A percentile compares a stretch with the other conserved stretches of the same genome.
Conservation (phyloP, 2,888 invertebrate genomes). For the Ectemnius continuus region DNA sequence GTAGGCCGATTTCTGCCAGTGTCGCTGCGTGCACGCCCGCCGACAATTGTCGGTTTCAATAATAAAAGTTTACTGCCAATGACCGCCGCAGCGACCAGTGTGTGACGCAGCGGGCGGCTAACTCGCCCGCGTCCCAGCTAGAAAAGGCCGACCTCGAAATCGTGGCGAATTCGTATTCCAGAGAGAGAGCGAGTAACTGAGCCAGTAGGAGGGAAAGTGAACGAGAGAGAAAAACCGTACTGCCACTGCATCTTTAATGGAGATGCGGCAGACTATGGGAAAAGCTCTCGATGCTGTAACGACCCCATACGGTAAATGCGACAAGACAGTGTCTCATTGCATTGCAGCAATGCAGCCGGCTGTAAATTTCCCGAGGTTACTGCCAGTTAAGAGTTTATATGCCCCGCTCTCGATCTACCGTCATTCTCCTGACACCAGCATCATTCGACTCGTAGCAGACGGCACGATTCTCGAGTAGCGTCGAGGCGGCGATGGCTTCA, state of each 20-base stretch:
- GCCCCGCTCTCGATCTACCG: neutral
- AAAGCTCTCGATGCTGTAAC: conserved; percentile 29
- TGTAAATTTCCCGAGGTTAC: conserved; percentile 51
- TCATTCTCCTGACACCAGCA: neutral
- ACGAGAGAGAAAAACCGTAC: too few relatives aligned
- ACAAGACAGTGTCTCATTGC: conserved; percentile 45
- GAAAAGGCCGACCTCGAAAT: too few relatives aligned
- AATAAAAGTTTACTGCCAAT: conserved; percentile 38
- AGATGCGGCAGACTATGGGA: conserved; percentile 31
- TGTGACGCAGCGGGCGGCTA: neutral
- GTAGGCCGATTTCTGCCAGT: neutral
- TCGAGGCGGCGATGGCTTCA: conserved; percentile 1
- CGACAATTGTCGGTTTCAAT: conserved; percentile 22
- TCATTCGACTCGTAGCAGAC: neutral
- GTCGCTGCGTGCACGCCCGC: too few relatives aligned
- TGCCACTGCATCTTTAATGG: conserved; percentile 9
- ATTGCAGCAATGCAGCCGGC: conserved; percentile 4
- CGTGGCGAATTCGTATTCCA: too few relatives aligned
- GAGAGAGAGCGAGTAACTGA: too few relatives aligned
- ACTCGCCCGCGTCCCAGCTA: too few relatives aligned
- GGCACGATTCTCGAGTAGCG: neutral
- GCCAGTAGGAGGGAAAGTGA: too few relatives aligned
- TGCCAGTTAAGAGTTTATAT: conserved; percentile 47
- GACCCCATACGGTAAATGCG: conserved; percentile 42
- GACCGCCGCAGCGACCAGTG: neutral